phyloP scores from a whole-genome alignment of 1,140 invertebrate genomes.

The Drosophila ercepeae region DNA sequence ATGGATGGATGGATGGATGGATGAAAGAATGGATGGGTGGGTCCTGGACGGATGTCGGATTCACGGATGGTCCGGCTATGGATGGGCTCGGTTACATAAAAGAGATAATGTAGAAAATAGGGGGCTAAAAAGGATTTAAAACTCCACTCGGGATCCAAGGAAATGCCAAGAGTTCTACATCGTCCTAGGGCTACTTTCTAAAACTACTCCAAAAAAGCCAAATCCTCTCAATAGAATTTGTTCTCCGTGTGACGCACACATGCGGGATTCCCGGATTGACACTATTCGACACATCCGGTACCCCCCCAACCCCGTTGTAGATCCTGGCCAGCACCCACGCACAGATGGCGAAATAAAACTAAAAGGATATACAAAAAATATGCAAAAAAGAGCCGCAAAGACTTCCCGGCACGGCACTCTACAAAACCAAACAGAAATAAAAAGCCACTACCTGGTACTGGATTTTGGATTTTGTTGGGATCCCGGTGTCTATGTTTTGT shows the following conservation, averaged over 20 bases:
- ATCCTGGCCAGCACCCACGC: neutral
- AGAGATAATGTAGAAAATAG: neutral
- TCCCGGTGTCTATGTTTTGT: constrained; percentile 60
- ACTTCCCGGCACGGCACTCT: constrained; percentile 2
- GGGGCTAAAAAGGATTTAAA: neutral
- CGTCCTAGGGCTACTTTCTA: too few species aligned
- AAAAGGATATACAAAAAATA: neutral
- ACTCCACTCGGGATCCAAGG: too few species aligned
- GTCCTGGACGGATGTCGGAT: neutral
- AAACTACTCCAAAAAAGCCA: too few species aligned
- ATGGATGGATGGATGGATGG: constrained; percentile 35
- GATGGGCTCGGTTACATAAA: constrained; percentile 25
- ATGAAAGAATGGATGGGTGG: constrained; percentile 12
- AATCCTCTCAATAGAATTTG: too few species aligned
- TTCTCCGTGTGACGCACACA: constrained; percentile 6
- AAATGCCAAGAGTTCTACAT: too few species aligned
- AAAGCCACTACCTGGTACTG: constrained; percentile 17
- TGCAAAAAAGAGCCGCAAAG: constrained; percentile 15
- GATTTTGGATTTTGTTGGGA: constrained; percentile 24
- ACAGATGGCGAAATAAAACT: constrained; percentile 15
- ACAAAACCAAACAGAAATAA: neutral
- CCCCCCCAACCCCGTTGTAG: neutral
- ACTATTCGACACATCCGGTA: constrained; percentile 37
- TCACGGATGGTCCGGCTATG: neutral
- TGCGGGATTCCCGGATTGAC: constrained; percentile 26